Evolutionary conservation across 2,113 vertebrate genomes (phyloP), one percentile per base, ranked within the genome.

Genomic region (Clarias batrachus): DNA sequence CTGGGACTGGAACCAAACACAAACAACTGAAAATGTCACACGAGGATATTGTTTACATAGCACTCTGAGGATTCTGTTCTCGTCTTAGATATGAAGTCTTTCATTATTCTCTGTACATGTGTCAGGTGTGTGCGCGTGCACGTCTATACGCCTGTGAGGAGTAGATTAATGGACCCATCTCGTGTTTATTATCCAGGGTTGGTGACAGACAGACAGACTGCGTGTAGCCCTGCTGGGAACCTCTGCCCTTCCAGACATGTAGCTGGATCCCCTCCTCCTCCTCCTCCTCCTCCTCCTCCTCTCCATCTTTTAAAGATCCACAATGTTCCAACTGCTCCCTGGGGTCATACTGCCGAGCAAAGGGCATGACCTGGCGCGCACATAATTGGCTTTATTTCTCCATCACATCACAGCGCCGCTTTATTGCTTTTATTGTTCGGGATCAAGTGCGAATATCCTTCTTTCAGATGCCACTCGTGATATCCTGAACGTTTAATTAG

Each of bases 311-410:
- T 90, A 90, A 90, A 90, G 84, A 88, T 63, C 62, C 86, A 70
- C 52, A 56, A 81, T 86, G 85, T 89, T 89, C 83, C 77, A 89
- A 86, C 60, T 88, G 84, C 80, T 87, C 90, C 88, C 86, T 83
- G 82, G 88, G 85, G 86, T 83, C 82, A 48, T 37, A 54, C 89
- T 73, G n/a, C 30, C n/a, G 52, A 87, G 89, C 89, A 89, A 87
- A 90, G 88, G 85, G 78, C 85, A 81, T 80, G 83, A 85, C 88
- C 88, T 79, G 30, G 56, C 85, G 77, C 82, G 48, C 86, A 84
- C 83, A 68, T 88, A 88, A 88, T 86, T 88, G 79, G 66, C 88
- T 77, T 86, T 83, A 86, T 88, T 86, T 86, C 82, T 86, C 82
- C 87, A 87, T 88, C 84, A 82, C 81, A 54, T 88, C 84, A 71